phyloP scores from a whole-genome alignment of 2,113 vertebrate species.

The Myrmophylax atrothorax region DNA sequence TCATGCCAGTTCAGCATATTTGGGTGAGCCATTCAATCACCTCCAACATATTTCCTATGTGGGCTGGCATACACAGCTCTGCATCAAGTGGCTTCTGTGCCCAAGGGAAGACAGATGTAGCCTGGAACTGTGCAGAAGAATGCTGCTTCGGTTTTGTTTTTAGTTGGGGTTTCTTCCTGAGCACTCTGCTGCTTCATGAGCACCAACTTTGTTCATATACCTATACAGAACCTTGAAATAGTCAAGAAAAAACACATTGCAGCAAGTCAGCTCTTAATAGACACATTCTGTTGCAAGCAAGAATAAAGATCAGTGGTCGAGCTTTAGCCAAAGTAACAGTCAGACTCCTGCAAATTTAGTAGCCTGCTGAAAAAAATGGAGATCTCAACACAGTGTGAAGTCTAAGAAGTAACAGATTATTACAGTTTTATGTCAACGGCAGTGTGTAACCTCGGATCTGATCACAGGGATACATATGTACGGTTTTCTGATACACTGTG shows the following conservation, averaged over 20 bases:
- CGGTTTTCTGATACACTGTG: neutral
- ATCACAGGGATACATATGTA: neutral
- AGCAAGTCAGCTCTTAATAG: neutral
- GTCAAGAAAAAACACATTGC: neutral
- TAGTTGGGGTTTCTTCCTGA: neutral
- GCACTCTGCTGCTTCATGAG: neutral
- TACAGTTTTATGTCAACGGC: neutral
- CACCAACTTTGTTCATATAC: neutral
- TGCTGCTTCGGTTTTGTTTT: neutral
- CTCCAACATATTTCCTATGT: neutral
- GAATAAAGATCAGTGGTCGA: neutral
- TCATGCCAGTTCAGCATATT: conserved; percentile 31
- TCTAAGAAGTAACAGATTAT: neutral
- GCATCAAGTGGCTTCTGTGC: neutral
- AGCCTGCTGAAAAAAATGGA: neutral
- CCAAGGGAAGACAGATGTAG: conserved; percentile 4
- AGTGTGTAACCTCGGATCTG: neutral
- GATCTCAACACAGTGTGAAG: neutral
- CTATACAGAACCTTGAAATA: neutral
- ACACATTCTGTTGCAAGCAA: neutral
- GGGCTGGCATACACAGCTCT: neutral
- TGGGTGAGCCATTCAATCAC: neutral
- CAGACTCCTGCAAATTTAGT: neutral
- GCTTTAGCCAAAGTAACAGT: neutral
- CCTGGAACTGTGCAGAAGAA: neutral